phyloP scores from a whole-genome alignment of 2,797 vertebrate genomes.

The Tokudaia tokunoshimensis region DNA sequence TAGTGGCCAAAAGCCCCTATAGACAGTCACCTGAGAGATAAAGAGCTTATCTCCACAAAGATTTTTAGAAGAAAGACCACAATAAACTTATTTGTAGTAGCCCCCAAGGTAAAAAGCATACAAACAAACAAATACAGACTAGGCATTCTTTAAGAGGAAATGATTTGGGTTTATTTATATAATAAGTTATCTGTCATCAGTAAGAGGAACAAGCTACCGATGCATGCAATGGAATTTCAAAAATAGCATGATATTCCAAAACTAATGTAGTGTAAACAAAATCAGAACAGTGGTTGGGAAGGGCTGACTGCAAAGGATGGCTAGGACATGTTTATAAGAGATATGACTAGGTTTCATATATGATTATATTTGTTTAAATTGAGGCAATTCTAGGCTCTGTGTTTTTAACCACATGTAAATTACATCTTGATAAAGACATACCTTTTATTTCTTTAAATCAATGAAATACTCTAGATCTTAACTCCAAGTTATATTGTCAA shows the following conservation, averaged over 20 bases:
- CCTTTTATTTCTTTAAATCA: background rate
- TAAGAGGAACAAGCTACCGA: conserved; percentile 7
- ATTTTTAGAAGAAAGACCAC: background rate
- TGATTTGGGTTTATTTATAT: background rate
- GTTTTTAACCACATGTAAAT: conserved; percentile 26
- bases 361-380: conserved; percentile 17
- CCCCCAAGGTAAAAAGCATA: background rate
- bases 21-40: background rate
- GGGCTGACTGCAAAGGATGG: background rate
- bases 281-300: background rate
- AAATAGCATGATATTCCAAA: conserved; percentile 35
- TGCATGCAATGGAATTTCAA: conserved; percentile 3
- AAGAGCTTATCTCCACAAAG: background rate
- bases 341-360: background rate
- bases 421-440: background rate
- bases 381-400: background rate
- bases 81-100: background rate
- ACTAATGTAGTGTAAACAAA: conserved; percentile 2
- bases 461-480: background rate
- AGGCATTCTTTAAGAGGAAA: background rate
- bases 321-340: background rate
- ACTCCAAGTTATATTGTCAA: conserved; percentile 37
- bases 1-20: background rate
- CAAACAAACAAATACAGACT: background rate
- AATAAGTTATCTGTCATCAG: conserved; percentile 10